These are phyloP conservation scores for Trigoniulus corallinus DNA, from an alignment of 1,140 invertebrate species.

Conservation along the genomic window DNA sequence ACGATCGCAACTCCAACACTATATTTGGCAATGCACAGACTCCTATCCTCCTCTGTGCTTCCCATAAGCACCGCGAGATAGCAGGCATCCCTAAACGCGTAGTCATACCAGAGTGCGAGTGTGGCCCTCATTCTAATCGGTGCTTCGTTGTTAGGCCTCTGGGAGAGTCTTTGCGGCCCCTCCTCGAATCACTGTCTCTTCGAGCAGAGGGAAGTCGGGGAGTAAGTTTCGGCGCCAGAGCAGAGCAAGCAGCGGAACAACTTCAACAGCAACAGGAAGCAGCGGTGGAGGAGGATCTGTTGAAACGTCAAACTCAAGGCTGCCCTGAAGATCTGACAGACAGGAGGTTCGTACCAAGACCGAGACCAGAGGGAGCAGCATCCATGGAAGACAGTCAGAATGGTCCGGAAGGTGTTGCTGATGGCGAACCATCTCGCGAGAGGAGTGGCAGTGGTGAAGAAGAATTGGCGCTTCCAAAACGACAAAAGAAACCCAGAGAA, in stretches of 20 bases:
- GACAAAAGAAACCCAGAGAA: conserved; percentile 43
- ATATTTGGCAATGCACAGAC: neutral
- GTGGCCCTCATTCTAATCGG: neutral
- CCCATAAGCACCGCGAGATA: no score
- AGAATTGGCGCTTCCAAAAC: neutral
- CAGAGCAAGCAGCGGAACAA: conserved; percentile 35
- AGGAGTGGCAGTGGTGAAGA: conserved; percentile 9
- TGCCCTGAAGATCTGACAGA: no score
- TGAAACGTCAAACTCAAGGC: neutral
- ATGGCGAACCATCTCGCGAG: neutral
- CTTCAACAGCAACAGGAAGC: neutral
- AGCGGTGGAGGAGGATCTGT: neutral
- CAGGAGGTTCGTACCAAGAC: neutral
- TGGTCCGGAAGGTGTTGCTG: conserved; percentile 33
- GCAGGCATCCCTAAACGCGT: no score
- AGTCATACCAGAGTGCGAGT: no score
- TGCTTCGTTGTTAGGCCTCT: conserved; percentile 26
- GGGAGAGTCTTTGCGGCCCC: conserved; percentile 35
- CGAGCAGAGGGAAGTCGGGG: conserved; percentile 25
- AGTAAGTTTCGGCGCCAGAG: conserved; percentile 19
- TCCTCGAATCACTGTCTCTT: conserved; percentile 31
- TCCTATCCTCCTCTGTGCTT: no score
- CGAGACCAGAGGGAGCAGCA: neutral
- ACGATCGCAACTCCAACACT: no score
- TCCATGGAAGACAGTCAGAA: conserved; percentile 17